Percentiles rank a stretch among this genome's conserved stretches.
Evolutionary conservation across 2,113 vertebrate species (phyloP).

Genomic region (Otus sunia): DNA sequence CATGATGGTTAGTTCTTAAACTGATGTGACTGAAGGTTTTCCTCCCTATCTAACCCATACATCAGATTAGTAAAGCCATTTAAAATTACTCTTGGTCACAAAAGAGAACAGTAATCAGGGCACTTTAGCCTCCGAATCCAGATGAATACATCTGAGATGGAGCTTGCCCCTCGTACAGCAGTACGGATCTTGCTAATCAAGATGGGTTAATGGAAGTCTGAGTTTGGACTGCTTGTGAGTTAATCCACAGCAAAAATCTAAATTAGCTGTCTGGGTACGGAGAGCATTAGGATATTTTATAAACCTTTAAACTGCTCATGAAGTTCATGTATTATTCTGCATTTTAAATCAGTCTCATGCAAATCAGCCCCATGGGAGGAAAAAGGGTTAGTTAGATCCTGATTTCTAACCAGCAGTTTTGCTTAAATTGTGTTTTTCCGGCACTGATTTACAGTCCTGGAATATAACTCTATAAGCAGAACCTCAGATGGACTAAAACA

Average conservation of each 20-base stretch:
- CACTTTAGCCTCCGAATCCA: neutral
- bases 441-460: neutral
- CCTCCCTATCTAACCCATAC: neutral
- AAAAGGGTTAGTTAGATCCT: constrained; percentile 29
- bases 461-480: neutral
- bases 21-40: neutral
- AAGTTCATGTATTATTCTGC: constrained; percentile 51
- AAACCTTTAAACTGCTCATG: constrained; percentile 62
- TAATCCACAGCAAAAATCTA: constrained; percentile 61
- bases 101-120: constrained; percentile 10
- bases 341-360: constrained; percentile 61
- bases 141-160: neutral
- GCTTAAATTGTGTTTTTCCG: neutral
- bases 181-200: neutral
- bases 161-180: rapidly evolving
- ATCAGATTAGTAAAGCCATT: constrained; percentile 24
- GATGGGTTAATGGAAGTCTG: constrained; percentile 35
- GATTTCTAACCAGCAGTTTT: constrained; percentile 39
- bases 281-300: constrained; percentile 51
- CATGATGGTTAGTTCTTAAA: neutral
- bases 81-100: neutral
- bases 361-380: constrained; percentile 28
- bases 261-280: constrained; percentile 58
- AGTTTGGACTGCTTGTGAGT: constrained; percentile 20
- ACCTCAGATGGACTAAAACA: neutral